Evolutionary conservation across 2,797 vertebrate species (phyloP), one percentile per base, ranked within the genome.

Genomic region (Sebastes nivosus): DNA sequence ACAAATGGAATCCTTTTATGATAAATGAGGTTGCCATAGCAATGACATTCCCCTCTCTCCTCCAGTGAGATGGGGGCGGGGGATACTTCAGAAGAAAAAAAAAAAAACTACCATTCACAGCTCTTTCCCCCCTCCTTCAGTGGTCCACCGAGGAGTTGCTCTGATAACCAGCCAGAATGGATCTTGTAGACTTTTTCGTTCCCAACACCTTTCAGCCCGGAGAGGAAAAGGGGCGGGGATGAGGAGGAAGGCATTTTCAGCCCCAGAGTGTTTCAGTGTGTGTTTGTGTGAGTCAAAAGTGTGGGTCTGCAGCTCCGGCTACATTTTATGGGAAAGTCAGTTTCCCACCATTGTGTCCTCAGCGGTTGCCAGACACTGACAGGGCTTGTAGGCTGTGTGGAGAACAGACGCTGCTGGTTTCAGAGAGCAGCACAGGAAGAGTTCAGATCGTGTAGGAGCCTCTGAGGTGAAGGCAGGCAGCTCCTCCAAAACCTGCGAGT

Each of bases 271-370:
- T 87, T 92, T 92, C 90, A 90, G 88, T 90, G 91, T 93, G 92
- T 92, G 84, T 92, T 80, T 88, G 88, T 80, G 83, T 89, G 91
- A 89, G 88, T 93, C 88, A 90, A 92, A 88, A 89, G 82, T 90
- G 90, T 87, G 90, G 80, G 87, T 92, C 88, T 90, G 81, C 85
- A 88, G 86, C 94, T 95, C 78, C 9, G 42, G 92, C 90, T 87
- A 86, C 89, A 93, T 94, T 95, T 97, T 96, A 95, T 94, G 96
- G 96, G 96, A 96, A 95, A 94, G 94, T 95, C 95, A 94, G 94
- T 96, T 97, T 96, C 96, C 96, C 92, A 95, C 95, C 95, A 95
- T 95, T 95, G 94, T 95, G 89, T 94, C 86, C 83, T 80, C 80
- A 79, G 87, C 68, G 79, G 87, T 92, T 92, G 95, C 96, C 97